A percentile compares a stretch with the other conserved stretches of the same genome.
Conservation (phyloP, 2,888 invertebrate species). For the Drosophila paranaensis region DNA sequence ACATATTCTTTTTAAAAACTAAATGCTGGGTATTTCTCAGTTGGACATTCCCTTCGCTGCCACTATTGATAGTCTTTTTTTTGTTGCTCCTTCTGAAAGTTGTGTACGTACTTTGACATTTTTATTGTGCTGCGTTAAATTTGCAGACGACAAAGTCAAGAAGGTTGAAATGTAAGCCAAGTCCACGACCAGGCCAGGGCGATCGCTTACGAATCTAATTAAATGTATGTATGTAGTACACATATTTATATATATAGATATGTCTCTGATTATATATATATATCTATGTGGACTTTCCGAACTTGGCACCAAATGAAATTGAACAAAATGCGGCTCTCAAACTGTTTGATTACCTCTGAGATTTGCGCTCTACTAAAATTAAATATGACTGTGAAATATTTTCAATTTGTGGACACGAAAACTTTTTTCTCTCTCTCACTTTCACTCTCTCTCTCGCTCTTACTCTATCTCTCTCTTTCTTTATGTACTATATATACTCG, state of each 20-base stretch:
- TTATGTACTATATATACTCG: constrained; percentile 6
- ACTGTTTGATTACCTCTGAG: constrained; percentile 76
- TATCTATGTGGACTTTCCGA: background rate
- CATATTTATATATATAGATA: background rate
- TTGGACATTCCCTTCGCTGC: background rate
- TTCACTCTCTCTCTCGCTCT: background rate
- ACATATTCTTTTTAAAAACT: too few species aligned
- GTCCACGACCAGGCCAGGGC: constrained; percentile 23
- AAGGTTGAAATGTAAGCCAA: constrained; percentile 55
- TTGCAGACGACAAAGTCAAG: constrained; percentile 58
- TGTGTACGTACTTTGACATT: constrained; percentile 48
- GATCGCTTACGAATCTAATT: constrained; percentile 67
- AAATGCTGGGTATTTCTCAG: constrained; percentile 2
- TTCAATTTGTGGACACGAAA: constrained; percentile 80
- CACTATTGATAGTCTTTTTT: background rate
- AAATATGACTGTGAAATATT: constrained; percentile 80
- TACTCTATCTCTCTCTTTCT: background rate
- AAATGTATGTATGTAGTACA: constrained; percentile 35
- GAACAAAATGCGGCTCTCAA: constrained; percentile 37
- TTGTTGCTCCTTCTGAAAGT: constrained; percentile 9
- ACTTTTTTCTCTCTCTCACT: constrained; percentile 32
- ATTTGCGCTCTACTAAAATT: constrained; percentile 65
- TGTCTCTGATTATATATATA: background rate
- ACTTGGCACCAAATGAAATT: constrained; percentile 38
- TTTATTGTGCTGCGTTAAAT: constrained; percentile 62